A percentile compares a stretch with the other conserved stretches of the same genome.
These are phyloP conservation scores for Gorsachius goisagi DNA, from an alignment of 2,113 vertebrate species.

Conservation along the genomic window DNA sequence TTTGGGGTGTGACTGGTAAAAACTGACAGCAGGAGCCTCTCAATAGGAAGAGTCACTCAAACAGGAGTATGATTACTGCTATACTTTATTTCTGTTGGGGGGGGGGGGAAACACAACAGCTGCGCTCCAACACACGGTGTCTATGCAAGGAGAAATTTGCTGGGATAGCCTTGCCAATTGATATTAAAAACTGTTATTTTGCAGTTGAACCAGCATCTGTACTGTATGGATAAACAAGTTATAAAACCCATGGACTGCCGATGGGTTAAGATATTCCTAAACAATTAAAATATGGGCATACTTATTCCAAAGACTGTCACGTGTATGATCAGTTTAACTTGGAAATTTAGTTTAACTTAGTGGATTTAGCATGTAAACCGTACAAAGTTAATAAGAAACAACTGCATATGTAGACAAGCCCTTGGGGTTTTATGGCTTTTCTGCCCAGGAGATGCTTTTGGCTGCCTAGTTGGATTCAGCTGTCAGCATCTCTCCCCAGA, in stretches of 20 bases:
- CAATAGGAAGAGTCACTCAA: not conserved
- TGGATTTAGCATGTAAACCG: not conserved
- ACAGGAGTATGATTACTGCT: not conserved
- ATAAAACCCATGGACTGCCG: not conserved
- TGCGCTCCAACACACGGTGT: not conserved
- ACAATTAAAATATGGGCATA: not conserved
- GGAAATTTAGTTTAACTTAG: not conserved
- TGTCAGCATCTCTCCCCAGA: not conserved
- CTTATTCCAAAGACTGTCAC: not conserved
- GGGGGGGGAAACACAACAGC: not conserved
- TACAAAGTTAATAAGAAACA: not conserved
- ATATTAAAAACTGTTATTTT: not conserved
- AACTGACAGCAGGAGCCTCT: not conserved
- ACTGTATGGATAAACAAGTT: not conserved
- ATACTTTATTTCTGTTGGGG: not conserved
- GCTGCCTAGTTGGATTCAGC: not conserved
- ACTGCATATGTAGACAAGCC: not conserved
- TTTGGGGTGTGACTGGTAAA: not conserved
- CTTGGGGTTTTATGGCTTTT: not conserved
- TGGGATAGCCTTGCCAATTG: not conserved
- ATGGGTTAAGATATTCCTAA: not conserved
- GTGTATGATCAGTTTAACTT: not conserved
- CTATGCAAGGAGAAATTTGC: not conserved
- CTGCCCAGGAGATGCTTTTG: not conserved
- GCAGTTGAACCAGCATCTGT: not conserved